Evolutionary conservation across 1,140 invertebrate species (phyloP), one percentile per base, ranked within the genome.

Genomic region (Pemphigus obesinymphae): DNA sequence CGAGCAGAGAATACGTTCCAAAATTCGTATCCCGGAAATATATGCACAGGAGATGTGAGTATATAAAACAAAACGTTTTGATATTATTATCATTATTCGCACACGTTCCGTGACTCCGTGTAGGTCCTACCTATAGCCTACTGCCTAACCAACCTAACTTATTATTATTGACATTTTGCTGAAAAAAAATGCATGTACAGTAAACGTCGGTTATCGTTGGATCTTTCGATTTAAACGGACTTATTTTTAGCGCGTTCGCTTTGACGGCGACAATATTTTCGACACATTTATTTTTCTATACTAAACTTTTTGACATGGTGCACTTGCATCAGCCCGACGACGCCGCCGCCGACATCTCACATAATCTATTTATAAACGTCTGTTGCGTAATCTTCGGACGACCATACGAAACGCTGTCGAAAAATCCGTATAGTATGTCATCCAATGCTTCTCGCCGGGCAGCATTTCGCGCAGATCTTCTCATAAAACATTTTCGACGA

Each of bases 11-110:
- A 37, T 23, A 70, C 68, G 26, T 45, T 72, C 23, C 68, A 13
- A 29, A n/a, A n/a, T 29, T 31, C 68, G 45, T 50, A 20, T 29
- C 37, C 23, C 23, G 34, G 76, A 63, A 80, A 75, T 26, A 40
- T 80, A 80, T 80, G 76, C 76, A 80, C 76, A 80, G 76, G 17
- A 80, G 76, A 80, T 61, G 76, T 80, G 37, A 80, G 76, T 80
- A 80, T 63, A 61, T 6, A 53, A 53, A 26, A 26, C 23, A 26
- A 15, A 26, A 13, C n/a, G 26, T 15, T 26, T 58, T 5, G 10
- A 23, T 73, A 72, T 68, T 40, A 68, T 40, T 23, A 23, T 23
- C n/a, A 10, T 40, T 23, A 0, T 5, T 61, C 15, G 13, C 17
- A 17, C 58, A 31, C 17, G 29, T 15, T 17, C 6, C 11, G 29